These are phyloP conservation scores for Caenorhabditis latens DNA, from an alignment of 1,140 invertebrate species.

Conservation along the genomic window DNA sequence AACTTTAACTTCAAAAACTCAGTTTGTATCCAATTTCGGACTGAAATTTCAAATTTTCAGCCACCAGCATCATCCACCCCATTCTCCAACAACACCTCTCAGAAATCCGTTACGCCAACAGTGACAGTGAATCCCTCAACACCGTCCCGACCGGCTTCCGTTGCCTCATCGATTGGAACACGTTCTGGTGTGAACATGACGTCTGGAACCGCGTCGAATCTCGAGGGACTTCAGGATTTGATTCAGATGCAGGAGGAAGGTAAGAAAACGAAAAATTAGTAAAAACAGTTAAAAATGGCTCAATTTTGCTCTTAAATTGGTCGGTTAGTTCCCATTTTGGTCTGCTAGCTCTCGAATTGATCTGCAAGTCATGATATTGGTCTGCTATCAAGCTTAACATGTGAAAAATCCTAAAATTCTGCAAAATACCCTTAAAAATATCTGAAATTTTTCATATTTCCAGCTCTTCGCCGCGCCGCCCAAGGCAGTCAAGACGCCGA, in stretches of 20 bases:
- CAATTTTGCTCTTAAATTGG: no score
- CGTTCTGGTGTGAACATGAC: neutral
- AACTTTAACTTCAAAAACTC: no score
- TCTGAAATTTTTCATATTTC: neutral
- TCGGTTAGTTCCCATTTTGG: no score
- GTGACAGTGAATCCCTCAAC: neutral
- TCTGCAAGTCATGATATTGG: no score
- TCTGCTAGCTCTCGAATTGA: neutral
- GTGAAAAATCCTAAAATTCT: no score
- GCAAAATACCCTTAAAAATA: no score
- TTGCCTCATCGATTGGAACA: neutral
- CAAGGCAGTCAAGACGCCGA: neutral
- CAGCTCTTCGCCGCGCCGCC: slow-evolving; percentile 31
- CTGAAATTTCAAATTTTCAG: no score
- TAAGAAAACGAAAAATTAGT: neutral
- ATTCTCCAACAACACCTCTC: neutral
- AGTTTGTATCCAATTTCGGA: no score
- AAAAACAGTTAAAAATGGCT: no score
- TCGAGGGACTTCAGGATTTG: slow-evolving; percentile 41
- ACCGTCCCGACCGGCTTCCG: slow-evolving; percentile 1
- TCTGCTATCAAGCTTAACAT: no score
- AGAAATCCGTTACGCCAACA: neutral
- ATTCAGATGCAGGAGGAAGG: slow-evolving; percentile 37
- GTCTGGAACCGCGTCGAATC: neutral
- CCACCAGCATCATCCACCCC: neutral